phyloP scores from a whole-genome alignment of 2,113 vertebrate species.

The Vicugna pacos region DNA sequence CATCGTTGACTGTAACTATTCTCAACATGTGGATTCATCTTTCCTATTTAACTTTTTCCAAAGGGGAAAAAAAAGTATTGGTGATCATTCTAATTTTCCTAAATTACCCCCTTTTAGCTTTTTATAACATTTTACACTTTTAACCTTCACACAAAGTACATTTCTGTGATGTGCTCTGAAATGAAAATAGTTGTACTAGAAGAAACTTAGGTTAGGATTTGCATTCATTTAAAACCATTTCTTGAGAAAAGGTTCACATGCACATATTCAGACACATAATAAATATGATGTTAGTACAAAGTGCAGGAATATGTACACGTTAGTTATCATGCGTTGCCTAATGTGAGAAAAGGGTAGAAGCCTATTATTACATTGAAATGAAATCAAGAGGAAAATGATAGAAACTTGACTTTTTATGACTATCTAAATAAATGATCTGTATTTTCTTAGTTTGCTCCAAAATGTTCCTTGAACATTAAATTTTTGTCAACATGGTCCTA shows the following conservation, averaged over 20 bases:
- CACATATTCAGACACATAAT: background rate
- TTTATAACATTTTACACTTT: background rate
- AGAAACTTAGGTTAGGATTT: background rate
- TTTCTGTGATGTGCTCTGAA: background rate
- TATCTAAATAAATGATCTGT: background rate
- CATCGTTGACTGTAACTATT: background rate
- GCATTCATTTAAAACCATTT: background rate
- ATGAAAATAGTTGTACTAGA: background rate
- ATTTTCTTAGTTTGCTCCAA: slow-evolving; percentile 40
- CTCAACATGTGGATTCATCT: background rate
- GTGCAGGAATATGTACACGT: background rate
- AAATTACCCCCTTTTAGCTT: background rate
- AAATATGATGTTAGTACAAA: background rate
- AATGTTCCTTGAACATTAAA: background rate
- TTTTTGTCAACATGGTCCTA: background rate
- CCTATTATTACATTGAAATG: background rate
- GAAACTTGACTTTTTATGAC: background rate
- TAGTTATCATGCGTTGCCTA: background rate
- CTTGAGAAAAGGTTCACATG: background rate
- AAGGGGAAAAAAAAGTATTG: background rate
- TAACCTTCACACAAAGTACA: slow-evolving; percentile 2
- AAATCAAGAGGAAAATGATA: slow-evolving; percentile 19
- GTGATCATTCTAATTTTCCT: background rate
- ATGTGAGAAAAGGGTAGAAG: background rate
- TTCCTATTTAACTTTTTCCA: background rate